Evolutionary conservation across 2,113 vertebrate genomes (phyloP).

Genomic region (Gallinago jamesoni): DNA sequence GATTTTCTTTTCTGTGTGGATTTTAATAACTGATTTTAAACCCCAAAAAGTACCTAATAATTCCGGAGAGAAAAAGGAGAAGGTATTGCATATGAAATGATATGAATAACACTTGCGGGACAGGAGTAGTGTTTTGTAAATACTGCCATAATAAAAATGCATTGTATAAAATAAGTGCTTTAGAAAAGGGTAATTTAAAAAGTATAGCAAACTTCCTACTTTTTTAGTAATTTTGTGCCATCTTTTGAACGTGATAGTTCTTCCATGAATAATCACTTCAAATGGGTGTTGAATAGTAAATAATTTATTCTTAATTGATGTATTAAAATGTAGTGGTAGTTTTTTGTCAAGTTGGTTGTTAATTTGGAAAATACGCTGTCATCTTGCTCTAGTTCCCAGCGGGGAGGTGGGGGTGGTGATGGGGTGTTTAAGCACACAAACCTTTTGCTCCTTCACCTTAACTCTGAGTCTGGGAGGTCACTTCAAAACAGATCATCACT

Average conservation of each 20-base stretch:
- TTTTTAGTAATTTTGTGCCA: not conserved
- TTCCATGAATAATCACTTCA: not conserved
- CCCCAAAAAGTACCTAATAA: not conserved
- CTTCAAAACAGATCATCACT: not conserved
- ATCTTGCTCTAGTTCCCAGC: not conserved
- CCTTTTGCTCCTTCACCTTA: not conserved
- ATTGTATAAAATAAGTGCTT: not conserved
- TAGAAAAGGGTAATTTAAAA: not conserved
- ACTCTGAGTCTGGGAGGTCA: not conserved
- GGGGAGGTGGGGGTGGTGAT: no score
- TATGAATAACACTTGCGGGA: not conserved
- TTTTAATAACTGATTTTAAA: not conserved
- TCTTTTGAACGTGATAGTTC: not conserved
- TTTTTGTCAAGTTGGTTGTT: not conserved
- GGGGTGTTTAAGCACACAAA: not conserved
- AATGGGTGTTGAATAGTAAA: not conserved
- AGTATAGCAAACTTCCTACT: not conserved
- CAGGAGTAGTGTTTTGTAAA: not conserved
- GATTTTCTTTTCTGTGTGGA: not conserved
- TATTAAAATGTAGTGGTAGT: not conserved
- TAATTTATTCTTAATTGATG: fast-evolving
- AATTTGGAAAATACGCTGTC: not conserved
- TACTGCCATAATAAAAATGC: not conserved
- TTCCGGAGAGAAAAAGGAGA: not conserved
- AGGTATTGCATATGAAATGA: not conserved